Base-by-base conservation (phyloP, 2,797 vertebrate species). In the Cichlasoma orientale region DNA sequence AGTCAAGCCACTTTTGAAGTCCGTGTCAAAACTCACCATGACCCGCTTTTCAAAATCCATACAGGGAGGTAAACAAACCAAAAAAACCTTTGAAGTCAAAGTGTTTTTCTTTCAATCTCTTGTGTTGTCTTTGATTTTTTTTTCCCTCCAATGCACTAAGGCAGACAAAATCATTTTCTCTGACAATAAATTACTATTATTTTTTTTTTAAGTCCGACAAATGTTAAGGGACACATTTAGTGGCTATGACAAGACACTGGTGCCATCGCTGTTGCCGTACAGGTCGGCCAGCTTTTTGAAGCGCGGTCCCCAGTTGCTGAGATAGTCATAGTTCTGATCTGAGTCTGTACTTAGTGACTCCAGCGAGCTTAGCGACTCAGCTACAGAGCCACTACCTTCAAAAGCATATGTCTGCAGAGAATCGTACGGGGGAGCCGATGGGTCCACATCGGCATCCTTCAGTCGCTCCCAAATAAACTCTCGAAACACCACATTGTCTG, bases 391-490 rank as follows among this genome's bases (percentile, higher is more conserved):
- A 0, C 95, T 98, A 11, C 98, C 98, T 84, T 99, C 98, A 59
- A 99, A 99, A 0, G 97, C 97, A 0, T 99, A 99, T 0, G 97
- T 99, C 95, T 99, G 98, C 93, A 99, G 87, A 25, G 98, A 99
- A 86, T 99, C 98, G 0, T 98, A 99, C 0, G 98, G 98, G 0
- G 98, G 98, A 0, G 98, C 98, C 0, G 97, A 95, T 1, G 97
- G 97, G 77, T 99, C 98, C 69, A 97, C 94, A 0, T 99, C 97
- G 0, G 97, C 97, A 52, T 98, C 97, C 72, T 97, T 98, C 83
- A 99, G 96, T 77, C 98, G 95, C 63, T 99, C 97, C 98, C 98
- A 98, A 59, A 99, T 99, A 86, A 99, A 99, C 85, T 99, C 98
- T 78, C 97, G 94, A 86, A 99, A 99, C 80, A 98, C 97, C 23